A percentile compares a stretch with the other conserved stretches of the same genome.
phyloP scores from a whole-genome alignment of 53 echinoderm and acorn worm genomes.

The Apostichopus leukothele region DNA sequence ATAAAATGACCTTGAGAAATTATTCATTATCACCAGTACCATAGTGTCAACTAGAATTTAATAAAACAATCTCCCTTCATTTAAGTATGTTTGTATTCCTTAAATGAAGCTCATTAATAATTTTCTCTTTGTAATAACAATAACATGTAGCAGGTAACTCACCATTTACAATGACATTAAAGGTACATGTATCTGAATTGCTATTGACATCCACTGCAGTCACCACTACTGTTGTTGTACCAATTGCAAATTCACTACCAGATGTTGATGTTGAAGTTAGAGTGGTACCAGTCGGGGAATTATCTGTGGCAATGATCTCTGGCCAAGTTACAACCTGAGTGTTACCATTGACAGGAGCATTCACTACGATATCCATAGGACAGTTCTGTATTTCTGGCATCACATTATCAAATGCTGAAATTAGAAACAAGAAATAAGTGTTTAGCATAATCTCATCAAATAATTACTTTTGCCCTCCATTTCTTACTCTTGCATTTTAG shows the following conservation, averaged over 20 bases:
- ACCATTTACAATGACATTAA: neutral
- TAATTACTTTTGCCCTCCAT: too few relatives aligned
- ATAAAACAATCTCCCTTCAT: too few relatives aligned
- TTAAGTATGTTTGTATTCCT: too few relatives aligned
- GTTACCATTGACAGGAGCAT: neutral
- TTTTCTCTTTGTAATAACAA: neutral
- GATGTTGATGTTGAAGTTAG: slow-evolving; percentile 5
- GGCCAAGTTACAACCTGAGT: slow-evolving; percentile 32
- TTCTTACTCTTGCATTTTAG: too few relatives aligned
- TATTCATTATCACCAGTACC: too few relatives aligned
- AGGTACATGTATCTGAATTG: neutral
- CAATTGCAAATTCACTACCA: slow-evolving; percentile 41
- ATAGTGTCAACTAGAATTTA: too few relatives aligned
- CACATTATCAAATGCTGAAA: neutral
- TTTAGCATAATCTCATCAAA: too few relatives aligned
- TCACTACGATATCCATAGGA: slow-evolving; percentile 27
- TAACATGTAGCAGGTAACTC: neutral
- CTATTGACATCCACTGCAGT: slow-evolving; percentile 6
- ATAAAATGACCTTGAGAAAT: too few relatives aligned
- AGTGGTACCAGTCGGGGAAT: slow-evolving; percentile 35
- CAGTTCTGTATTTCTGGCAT: slow-evolving; percentile 13
- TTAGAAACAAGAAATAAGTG: neutral
- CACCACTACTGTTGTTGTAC: slow-evolving; percentile 13
- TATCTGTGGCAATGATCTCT: slow-evolving; percentile 30
- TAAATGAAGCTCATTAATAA: too few relatives aligned